A percentile compares a stretch with the other conserved stretches of the same genome.
Conservation (phyloP, 2,888 invertebrate species). For the Desoria tigrina region DNA sequence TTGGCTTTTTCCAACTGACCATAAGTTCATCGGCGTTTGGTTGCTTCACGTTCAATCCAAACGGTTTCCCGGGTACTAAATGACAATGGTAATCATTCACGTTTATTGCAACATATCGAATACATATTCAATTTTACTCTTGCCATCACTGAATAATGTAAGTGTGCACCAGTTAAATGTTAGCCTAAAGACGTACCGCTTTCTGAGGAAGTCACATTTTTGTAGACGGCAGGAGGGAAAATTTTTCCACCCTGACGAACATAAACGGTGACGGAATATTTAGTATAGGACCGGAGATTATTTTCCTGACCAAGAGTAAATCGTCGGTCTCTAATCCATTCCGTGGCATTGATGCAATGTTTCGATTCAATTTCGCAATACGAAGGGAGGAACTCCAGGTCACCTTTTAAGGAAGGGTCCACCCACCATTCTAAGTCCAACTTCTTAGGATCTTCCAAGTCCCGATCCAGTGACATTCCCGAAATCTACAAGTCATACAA, state of each 20-base stretch:
- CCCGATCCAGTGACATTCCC: slow-evolving; percentile 28
- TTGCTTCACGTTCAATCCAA: slow-evolving; percentile 67
- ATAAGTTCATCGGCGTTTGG: slow-evolving; percentile 67
- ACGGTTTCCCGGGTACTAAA: slow-evolving; percentile 66
- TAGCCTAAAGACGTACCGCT: slow-evolving; percentile 56
- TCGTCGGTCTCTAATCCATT: slow-evolving; percentile 63
- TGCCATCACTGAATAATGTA: no score
- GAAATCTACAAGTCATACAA: slow-evolving; percentile 30
- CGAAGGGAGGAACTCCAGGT: slow-evolving; percentile 70
- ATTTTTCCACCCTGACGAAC: slow-evolving; percentile 63
- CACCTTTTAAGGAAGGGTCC: slow-evolving; percentile 56
- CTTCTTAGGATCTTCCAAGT: slow-evolving; percentile 13
- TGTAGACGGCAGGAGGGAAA: slow-evolving; percentile 68
- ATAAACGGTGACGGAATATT: slow-evolving; percentile 79
- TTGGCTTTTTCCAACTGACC: slow-evolving; percentile 71
- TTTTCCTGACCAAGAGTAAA: slow-evolving; percentile 67
- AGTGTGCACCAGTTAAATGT: not conserved
- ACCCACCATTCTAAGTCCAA: slow-evolving; percentile 47
- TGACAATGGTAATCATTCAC: not conserved
- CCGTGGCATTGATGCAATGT: slow-evolving; percentile 61
- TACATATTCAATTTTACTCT: no score
- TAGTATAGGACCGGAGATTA: slow-evolving; percentile 68
- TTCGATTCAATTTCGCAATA: slow-evolving; percentile 42
- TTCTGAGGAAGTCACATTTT: slow-evolving; percentile 68
- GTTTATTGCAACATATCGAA: no score